Evolutionary conservation across 1,140 invertebrate genomes (phyloP).

Genomic region (Acromyrmex echinatior): DNA sequence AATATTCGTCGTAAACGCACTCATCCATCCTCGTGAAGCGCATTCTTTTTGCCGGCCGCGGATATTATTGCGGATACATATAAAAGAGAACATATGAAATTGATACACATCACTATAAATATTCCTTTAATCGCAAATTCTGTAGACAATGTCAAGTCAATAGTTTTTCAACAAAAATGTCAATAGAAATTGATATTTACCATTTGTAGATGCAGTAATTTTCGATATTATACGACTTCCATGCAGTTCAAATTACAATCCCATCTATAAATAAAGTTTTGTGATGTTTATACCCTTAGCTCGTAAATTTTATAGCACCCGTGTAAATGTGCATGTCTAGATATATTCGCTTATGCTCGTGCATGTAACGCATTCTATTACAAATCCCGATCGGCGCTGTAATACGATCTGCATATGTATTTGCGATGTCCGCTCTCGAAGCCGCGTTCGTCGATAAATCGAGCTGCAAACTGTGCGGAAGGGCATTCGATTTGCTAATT

Average conservation of each 20-base stretch:
- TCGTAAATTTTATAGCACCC: background rate
- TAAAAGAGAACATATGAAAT: conserved; percentile 1
- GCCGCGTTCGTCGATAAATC: conserved; percentile 58
- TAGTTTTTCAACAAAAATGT: background rate
- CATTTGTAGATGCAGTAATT: background rate
- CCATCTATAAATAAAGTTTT: conserved; percentile 2
- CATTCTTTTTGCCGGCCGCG: conserved; percentile 10
- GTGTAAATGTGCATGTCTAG: background rate
- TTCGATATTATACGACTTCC: background rate
- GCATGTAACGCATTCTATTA: conserved; percentile 65
- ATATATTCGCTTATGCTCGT: conserved; percentile 58
- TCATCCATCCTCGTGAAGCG: background rate
- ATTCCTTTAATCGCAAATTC: background rate
- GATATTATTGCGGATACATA: conserved; percentile 1
- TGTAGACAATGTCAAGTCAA: background rate
- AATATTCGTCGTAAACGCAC: conserved; percentile 74
- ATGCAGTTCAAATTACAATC: background rate
- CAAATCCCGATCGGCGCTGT: conserved; percentile 59
- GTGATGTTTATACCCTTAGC: background rate
- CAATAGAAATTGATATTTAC: background rate
- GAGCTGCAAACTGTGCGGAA: conserved; percentile 65
- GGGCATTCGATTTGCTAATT: conserved; percentile 72
- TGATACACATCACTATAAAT: background rate
- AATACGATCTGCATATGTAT: conserved; percentile 66
- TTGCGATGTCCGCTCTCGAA: conserved; percentile 47